phyloP scores from a whole-genome alignment of 2,797 vertebrate genomes.

The Hydrophis major region DNA sequence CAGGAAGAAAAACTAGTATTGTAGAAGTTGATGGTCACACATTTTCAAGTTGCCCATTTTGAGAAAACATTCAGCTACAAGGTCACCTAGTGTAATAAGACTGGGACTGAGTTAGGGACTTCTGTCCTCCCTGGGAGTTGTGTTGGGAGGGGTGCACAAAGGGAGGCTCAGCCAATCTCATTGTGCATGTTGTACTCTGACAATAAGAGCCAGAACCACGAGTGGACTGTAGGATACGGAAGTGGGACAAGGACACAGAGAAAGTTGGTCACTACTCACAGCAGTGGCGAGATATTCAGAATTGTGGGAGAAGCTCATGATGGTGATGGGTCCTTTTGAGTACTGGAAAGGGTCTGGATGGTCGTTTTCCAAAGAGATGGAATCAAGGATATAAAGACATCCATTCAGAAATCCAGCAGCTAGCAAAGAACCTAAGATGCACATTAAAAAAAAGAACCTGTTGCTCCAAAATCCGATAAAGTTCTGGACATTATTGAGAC shows the following conservation, averaged over 20 bases:
- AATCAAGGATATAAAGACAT: constrained; percentile 80
- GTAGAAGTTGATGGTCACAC: neutral
- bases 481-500: neutral
- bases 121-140: too few relatives aligned
- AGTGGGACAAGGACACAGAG: neutral
- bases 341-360: constrained; percentile 73
- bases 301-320: constrained; percentile 87
- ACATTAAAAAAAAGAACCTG: constrained; percentile 5
- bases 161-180: too few relatives aligned
- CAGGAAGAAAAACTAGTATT: neutral
- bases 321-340: constrained; percentile 76
- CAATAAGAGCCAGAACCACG: neutral
- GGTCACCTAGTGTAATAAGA: too few relatives aligned
- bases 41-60: too few relatives aligned
- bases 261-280: constrained; percentile 70
- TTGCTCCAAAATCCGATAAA: fast-evolving
- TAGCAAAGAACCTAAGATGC: constrained; percentile 78
- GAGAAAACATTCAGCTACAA: too few relatives aligned
- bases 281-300: constrained; percentile 88
- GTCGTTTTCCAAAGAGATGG: constrained; percentile 76
- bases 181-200: too few relatives aligned
- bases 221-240: fast-evolving
- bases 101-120: too few relatives aligned
- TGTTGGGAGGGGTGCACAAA: too few relatives aligned
- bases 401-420: constrained; percentile 86